Evolutionary conservation across 2,888 invertebrate genomes (phyloP).

Genomic region (Euspilapteryx auroguttella): DNA sequence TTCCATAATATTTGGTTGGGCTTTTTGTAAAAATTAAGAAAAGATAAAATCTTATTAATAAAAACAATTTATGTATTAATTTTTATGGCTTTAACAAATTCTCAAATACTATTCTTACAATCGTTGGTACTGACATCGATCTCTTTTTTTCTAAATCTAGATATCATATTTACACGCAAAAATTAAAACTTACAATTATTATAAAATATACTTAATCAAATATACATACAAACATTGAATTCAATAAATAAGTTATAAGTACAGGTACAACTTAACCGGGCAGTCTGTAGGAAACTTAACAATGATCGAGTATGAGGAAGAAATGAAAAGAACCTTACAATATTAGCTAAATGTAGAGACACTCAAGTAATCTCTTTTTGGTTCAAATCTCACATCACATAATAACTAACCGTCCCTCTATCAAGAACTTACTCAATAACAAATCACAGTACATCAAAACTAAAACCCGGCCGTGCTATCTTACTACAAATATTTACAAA

Average conservation of each 20-base stretch:
- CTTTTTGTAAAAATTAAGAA: constrained; percentile 14
- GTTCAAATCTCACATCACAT: constrained; percentile 54
- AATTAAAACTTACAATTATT: constrained; percentile 23
- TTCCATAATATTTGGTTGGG: constrained; percentile 5
- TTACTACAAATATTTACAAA: constrained; percentile 34
- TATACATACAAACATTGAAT: constrained; percentile 16
- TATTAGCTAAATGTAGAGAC: too few relatives aligned
- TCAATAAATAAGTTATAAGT: constrained; percentile 41
- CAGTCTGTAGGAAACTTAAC: too few relatives aligned
- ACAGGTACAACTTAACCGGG: too few relatives aligned
- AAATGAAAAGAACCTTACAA: too few relatives aligned
- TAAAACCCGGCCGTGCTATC: constrained; percentile 21
- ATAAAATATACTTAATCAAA: constrained; percentile 32
- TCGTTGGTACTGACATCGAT: constrained; percentile 54
- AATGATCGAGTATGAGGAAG: constrained; percentile 26
- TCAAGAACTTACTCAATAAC: constrained; percentile 29
- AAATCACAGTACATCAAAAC: constrained; percentile 55
- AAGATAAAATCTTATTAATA: constrained; percentile 42
- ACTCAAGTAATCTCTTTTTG: constrained; percentile 56
- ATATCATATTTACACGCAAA: constrained; percentile 44
- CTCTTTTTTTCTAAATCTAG: constrained; percentile 26
- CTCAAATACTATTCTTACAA: constrained; percentile 40
- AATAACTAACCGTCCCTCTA: constrained; percentile 11
- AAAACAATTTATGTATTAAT: constrained; percentile 51
- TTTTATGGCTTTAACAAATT: constrained; percentile 54